phyloP scores from a whole-genome alignment of 2,113 vertebrate genomes.

The Chloroceryle aenea region DNA sequence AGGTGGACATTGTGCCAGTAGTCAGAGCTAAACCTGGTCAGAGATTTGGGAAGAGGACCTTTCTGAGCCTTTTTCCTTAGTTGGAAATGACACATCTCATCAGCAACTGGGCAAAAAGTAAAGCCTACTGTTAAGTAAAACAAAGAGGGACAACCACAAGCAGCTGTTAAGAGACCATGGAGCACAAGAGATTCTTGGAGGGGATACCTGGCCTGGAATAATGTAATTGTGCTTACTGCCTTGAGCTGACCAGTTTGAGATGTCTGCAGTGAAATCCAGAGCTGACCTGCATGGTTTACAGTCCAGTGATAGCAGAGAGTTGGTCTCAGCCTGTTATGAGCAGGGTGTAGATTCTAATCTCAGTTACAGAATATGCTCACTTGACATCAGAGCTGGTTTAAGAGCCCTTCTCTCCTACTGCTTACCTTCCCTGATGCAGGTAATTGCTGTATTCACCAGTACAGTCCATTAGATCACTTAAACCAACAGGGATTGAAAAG shows the following conservation, averaged over 20 bases:
- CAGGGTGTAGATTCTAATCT: background rate
- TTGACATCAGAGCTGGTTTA: background rate
- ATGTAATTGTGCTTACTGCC: background rate
- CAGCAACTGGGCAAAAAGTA: background rate
- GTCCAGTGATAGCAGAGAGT: background rate
- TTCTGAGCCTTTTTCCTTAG: background rate
- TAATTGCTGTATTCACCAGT: background rate
- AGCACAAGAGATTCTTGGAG: background rate
- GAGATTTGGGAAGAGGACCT: background rate
- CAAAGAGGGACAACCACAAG: background rate
- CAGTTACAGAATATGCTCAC: background rate
- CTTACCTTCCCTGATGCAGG: background rate
- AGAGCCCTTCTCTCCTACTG: background rate
- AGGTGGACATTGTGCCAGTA: background rate
- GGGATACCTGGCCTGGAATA: background rate
- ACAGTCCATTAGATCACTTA: background rate
- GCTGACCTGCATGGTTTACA: background rate
- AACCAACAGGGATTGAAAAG: background rate
- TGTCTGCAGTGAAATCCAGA: background rate
- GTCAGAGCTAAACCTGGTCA: background rate
- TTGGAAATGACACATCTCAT: background rate
- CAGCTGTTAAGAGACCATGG: background rate
- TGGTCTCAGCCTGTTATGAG: background rate
- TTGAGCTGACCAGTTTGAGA: background rate
- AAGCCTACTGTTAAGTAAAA: background rate